Base-by-base conservation (phyloP, 2,797 vertebrate genomes). In the Syngnathus rostellatus region DNA sequence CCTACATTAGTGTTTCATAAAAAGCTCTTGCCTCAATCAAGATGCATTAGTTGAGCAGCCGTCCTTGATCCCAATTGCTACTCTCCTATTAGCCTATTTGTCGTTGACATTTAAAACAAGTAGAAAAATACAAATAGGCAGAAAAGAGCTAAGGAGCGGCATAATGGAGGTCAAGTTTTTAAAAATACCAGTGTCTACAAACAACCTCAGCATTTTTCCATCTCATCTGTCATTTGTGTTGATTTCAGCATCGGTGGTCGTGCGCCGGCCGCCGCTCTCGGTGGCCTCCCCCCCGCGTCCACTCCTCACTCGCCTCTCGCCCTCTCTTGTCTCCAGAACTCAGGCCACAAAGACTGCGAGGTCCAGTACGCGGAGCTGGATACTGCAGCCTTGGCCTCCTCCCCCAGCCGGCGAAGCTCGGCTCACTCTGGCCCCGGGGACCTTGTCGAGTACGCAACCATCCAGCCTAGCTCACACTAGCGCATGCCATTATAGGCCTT, bases 341-440 rank as follows among this genome's bases (percentile, higher is more conserved):
- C 92, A 86, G 90, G 86, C 89, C 90, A 91, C 89, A 93, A 89
- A 91, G 93, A 96, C 89, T 89, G 90, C 80, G 93, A 96, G 77
- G 87, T 95, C 88, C 93, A 95, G 89, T 97, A 96, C 72, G 93
- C 95, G 74, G 94, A 98, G 89, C 92, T 97, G 93, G 95, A 98
- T 89, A 93, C 93, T 70, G 91, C 94, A 73, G 92, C 94, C 90
- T 92, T 97, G 92, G 91, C 92, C 84, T 92, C 92, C 63, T 83
- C 89, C 77, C 92, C 93, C 84, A 91, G 90, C 81, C 91, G 88
- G 64, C 88, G 87, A 90, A 94, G 82, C 83, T 92, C 92, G 69
- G 85, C 91, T 89, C 92, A 80, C 73, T 91, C 92, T 84, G 92
- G 91, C 86, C 83, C 86, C 67, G 92, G 92, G 92, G 94, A 97